Base-by-base conservation (phyloP, 1,140 invertebrate species). In the Chrysopa pallens region DNA sequence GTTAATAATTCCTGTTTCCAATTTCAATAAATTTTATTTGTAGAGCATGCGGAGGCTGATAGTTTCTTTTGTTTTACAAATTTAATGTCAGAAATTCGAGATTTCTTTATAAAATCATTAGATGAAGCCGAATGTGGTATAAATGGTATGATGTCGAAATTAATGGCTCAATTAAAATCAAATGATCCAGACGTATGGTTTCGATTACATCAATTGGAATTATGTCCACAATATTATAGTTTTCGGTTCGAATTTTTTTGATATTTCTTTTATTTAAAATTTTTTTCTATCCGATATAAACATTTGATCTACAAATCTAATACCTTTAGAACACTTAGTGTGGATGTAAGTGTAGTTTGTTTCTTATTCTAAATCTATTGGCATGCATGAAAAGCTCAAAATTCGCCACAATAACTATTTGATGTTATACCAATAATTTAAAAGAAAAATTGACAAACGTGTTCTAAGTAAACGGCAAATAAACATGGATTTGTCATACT, bases 61-160 rank as follows among this genome's bases (percentile, higher is more conserved):
- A 84, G 88, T 43, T 98, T 98, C 61, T 97, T 92, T 60, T 94
- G 91, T 55, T 98, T 98, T 55, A 98, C 92, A 2, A 90, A 92
- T 59, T 61, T 98, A 15, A 97, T 97, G 93, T 77, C 78, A 1
- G 93, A 98, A 64, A 96, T 97, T 38, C 66, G 94, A 31, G 94
- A 98, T 61, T 95, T 96, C 57, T 98, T 98, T 60, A 96, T 98
- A 45, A 87, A 90, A 57, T 86, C 85, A 0, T 61, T 98, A 45
- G 94, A 98, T 62, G 88, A 96, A 59, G 80, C 89, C 1, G 84
- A 87, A 47, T 79, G 78, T 53, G 87, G 87, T 11, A 91, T 92
- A 39, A 85, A 84, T 55, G 73, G 73, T 39, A 81, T 89, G 73
- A 90, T 91, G 85, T 70, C 62, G 29, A 74, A 73, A 50, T 65